These are phyloP conservation scores for Drosophila navojoa DNA, from an alignment of 1,140 invertebrate genomes.

Conservation along the genomic window DNA sequence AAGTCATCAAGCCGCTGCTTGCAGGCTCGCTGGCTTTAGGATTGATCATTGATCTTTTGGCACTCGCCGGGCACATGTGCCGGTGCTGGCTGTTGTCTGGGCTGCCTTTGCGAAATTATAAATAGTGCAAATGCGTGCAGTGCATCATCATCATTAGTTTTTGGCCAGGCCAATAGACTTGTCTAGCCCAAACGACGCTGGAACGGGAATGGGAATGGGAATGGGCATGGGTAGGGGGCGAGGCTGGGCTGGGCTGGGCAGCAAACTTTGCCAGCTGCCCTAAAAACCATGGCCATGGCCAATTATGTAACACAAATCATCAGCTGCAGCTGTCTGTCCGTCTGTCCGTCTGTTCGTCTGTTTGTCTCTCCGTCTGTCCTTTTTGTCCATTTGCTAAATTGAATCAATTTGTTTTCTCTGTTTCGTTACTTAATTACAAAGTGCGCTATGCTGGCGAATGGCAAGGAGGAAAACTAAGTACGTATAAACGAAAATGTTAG, in stretches of 20 bases:
- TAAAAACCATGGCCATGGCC: slow-evolving; percentile 40
- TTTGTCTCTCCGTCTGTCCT: not conserved
- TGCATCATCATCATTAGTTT: slow-evolving; percentile 81
- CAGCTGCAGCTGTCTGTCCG: slow-evolving; percentile 35
- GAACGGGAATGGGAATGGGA: not conserved
- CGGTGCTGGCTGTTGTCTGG: not conserved
- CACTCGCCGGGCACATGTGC: slow-evolving; percentile 56
- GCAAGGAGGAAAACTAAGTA: not conserved
- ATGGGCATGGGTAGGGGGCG: not conserved
- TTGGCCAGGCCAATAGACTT: slow-evolving; percentile 72
- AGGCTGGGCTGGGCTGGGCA: not conserved
- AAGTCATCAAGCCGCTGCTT: slow-evolving; percentile 65
- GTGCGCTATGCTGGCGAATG: not conserved
- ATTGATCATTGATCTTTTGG: slow-evolving; percentile 82
- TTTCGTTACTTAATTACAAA: slow-evolving; percentile 36
- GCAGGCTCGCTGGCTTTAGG: slow-evolving; percentile 37
- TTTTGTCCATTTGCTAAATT: slow-evolving; percentile 66
- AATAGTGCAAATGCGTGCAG: slow-evolving; percentile 81
- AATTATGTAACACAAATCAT: slow-evolving; percentile 52
- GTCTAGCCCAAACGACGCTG: slow-evolving; percentile 36
- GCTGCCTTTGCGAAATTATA: slow-evolving; percentile 71
- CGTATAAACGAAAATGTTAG: slow-evolving; percentile 20
- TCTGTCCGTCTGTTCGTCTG: not conserved
- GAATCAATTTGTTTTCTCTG: slow-evolving; percentile 60
- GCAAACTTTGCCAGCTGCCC: slow-evolving; percentile 20